phyloP scores from a whole-genome alignment of 2,888 invertebrate species.

The Heliothis peltigera region DNA sequence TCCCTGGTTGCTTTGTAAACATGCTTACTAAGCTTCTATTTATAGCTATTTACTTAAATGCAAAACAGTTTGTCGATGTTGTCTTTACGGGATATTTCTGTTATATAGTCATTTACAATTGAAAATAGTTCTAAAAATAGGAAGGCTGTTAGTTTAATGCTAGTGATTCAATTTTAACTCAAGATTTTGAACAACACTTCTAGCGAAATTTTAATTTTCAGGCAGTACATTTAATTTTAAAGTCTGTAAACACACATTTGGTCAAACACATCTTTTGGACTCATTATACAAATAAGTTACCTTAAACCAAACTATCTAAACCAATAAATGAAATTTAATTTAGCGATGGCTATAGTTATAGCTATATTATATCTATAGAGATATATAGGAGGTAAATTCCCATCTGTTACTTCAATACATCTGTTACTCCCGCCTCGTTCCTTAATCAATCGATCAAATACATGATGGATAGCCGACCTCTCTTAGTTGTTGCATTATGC shows the following conservation, averaged over 20 bases:
- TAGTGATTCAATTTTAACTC: no score
- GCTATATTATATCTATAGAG: neutral
- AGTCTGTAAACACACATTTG: no score
- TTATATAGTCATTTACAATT: neutral
- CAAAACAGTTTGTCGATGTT: slow-evolving; percentile 5
- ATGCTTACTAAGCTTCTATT: slow-evolving; percentile 6
- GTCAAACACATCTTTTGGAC: no score
- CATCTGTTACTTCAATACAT: slow-evolving; percentile 36
- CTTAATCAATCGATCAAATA: slow-evolving; percentile 45
- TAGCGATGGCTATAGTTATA: no score
- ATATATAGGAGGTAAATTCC: slow-evolving; percentile 4
- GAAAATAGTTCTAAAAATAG: no score
- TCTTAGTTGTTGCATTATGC: slow-evolving; percentile 33
- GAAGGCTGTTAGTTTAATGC: no score
- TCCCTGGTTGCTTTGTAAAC: slow-evolving; percentile 27
- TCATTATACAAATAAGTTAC: no score
- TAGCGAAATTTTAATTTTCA: no score
- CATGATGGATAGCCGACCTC: slow-evolving; percentile 50
- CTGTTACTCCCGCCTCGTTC: slow-evolving; percentile 3
- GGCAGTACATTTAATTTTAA: no score
- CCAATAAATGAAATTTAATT: no score
- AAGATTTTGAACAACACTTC: no score
- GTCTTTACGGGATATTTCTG: slow-evolving; percentile 10
- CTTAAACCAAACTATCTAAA: no score
- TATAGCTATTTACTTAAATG: slow-evolving; percentile 11